phyloP scores from a whole-genome alignment of 2,797 vertebrate genomes.

The Alfaro cultratus region DNA sequence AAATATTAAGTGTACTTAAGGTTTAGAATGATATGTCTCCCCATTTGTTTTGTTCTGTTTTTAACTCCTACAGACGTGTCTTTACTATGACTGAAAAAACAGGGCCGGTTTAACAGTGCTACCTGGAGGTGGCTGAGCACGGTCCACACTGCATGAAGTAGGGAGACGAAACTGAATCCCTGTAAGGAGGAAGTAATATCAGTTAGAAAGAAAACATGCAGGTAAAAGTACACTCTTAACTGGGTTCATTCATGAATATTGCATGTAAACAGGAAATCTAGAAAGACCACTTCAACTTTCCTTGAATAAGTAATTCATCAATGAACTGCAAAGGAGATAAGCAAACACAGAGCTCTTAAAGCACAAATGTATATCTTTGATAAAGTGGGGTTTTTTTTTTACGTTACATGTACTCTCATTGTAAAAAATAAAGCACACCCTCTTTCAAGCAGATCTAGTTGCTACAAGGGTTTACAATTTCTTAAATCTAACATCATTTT shows the following conservation, averaged over 20 bases:
- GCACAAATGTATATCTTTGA: neutral
- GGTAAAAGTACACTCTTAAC: conserved; percentile 3
- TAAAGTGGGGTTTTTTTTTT: neutral
- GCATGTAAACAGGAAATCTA: conserved; percentile 12
- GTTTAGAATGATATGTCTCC: neutral
- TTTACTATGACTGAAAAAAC: conserved; percentile 30
- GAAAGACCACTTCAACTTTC: conserved; percentile 1
- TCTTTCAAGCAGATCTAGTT: neutral
- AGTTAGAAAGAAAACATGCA: conserved; percentile 61
- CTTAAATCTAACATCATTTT: neutral
- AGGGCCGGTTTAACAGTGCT: conserved; percentile 45
- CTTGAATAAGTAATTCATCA: conserved; percentile 10
- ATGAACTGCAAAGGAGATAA: conserved; percentile 28
- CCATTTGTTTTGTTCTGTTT: conserved; percentile 14
- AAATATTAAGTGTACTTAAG: neutral
- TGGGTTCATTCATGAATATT: conserved; percentile 22
- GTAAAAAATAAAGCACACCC: neutral
- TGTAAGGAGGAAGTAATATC: conserved; percentile 74
- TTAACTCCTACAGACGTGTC: conserved; percentile 52
- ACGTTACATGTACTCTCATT: neutral
- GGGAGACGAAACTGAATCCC: conserved; percentile 89
- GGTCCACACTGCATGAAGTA: conserved; percentile 83
- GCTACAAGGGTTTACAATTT: neutral
- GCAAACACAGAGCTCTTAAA: conserved; percentile 57
- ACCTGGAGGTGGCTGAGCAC: conserved; percentile 83